Evolutionary conservation across 2,888 invertebrate species (phyloP).

Genomic region (Lypha dubia): DNA sequence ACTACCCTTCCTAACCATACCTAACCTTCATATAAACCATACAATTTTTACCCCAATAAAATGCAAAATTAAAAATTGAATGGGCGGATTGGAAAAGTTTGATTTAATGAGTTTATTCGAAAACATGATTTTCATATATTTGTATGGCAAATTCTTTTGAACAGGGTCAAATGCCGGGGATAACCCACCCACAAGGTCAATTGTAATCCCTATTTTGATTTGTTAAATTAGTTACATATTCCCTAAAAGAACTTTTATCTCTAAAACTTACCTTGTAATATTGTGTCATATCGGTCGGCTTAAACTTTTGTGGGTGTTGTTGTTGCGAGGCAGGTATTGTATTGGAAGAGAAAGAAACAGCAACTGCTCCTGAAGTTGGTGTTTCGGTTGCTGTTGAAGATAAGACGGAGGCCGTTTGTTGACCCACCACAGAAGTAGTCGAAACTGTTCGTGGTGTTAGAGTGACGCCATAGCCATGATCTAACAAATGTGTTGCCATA

Average conservation of each 20-base stretch:
- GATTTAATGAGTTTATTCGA: too few species aligned
- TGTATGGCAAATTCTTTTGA: too few species aligned
- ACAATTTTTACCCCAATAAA: too few species aligned
- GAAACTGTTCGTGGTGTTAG: constrained; percentile 83
- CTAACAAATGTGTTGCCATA: constrained; percentile 87
- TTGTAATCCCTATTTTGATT: too few species aligned
- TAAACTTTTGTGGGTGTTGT: constrained; percentile 76
- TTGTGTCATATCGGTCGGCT: constrained; percentile 82
- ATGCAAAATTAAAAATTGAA: too few species aligned
- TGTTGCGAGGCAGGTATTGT: constrained; percentile 72
- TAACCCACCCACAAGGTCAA: too few species aligned
- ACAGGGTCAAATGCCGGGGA: too few species aligned
- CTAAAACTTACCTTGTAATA: constrained; percentile 81
- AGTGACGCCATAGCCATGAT: constrained; percentile 94
- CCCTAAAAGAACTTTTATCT: background rate
- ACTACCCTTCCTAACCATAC: too few species aligned
- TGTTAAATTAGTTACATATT: too few species aligned
- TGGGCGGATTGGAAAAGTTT: too few species aligned
- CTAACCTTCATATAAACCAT: too few species aligned
- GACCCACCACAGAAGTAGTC: constrained; percentile 84
- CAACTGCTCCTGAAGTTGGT: constrained; percentile 59
- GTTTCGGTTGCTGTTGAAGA: constrained; percentile 77
- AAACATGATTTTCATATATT: too few species aligned
- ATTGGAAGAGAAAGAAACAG: constrained; percentile 71
- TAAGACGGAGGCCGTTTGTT: constrained; percentile 59